phyloP scores from a whole-genome alignment of 1,140 invertebrate genomes.

The Chironomus striatipennis region DNA sequence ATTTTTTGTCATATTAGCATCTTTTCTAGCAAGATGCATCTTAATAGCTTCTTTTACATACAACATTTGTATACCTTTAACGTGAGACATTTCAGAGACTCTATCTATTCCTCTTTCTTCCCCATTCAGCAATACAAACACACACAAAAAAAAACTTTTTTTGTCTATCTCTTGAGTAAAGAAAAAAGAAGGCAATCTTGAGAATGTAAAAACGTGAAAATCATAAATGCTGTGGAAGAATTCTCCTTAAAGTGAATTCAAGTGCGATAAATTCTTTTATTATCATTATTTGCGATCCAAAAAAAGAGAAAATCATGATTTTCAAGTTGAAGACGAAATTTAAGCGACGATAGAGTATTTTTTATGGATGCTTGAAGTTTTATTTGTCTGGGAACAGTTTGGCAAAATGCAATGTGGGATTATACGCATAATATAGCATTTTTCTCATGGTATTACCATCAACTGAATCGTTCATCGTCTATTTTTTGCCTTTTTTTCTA shows the following conservation, averaged over 20 bases:
- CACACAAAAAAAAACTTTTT: neutral
- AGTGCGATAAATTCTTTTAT: slow-evolving; percentile 22
- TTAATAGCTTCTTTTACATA: neutral
- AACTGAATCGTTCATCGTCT: neutral
- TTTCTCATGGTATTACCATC: neutral
- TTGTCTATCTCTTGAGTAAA: neutral
- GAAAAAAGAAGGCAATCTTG: neutral
- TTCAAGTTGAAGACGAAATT: neutral
- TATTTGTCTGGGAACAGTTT: slow-evolving; percentile 10
- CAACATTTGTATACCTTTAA: slow-evolving; percentile 11
- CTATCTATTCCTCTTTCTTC: neutral
- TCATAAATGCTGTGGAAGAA: neutral
- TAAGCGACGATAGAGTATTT: neutral
- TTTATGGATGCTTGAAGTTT: neutral
- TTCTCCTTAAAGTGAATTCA: neutral
- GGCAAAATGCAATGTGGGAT: neutral
- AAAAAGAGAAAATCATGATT: neutral
- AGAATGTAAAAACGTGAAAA: neutral
- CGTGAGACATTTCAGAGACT: neutral
- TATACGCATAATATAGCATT: neutral
- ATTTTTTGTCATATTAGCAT: neutral
- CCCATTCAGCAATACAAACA: neutral
- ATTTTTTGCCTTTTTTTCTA: neutral
- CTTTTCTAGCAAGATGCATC: neutral
- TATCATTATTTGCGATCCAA: slow-evolving; percentile 16